A percentile compares a stretch with the other conserved stretches of the same genome.
Evolutionary conservation across 2,113 vertebrate genomes (phyloP).

Genomic region (Progne subis): DNA sequence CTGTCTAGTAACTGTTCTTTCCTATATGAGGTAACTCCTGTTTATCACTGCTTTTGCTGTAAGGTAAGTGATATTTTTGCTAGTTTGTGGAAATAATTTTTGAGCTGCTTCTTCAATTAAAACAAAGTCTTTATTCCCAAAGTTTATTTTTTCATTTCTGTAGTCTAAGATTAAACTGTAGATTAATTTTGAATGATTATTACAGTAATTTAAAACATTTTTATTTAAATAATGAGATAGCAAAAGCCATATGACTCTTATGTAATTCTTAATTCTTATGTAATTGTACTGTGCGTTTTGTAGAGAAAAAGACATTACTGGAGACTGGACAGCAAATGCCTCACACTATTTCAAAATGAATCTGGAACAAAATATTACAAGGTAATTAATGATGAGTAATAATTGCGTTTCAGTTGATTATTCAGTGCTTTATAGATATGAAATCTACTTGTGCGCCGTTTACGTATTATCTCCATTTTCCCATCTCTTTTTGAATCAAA

Average conservation of each 20-base stretch:
- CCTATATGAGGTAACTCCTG: not conserved
- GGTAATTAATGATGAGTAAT: constrained; percentile 67
- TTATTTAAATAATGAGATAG: not conserved
- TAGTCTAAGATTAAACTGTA: not conserved
- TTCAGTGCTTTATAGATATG: not conserved
- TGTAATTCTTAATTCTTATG: not conserved
- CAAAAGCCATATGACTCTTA: not conserved
- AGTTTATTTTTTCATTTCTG: not conserved
- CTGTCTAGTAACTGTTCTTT: not conserved
- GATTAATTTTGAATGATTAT: not conserved
- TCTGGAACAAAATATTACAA: constrained; percentile 97
- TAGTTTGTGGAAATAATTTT: not conserved
- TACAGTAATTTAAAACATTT: not conserved
- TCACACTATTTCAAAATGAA: constrained; percentile 96
- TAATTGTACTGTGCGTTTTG: constrained; percentile 50
- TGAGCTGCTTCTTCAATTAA: not conserved
- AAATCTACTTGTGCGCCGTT: not conserved
- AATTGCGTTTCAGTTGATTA: not conserved
- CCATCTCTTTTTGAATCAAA: not conserved
- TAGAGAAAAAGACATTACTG: constrained; percentile 98
- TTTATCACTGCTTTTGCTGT: not conserved
- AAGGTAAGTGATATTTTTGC: not conserved
- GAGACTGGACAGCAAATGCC: constrained; percentile 96
- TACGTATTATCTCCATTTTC: not conserved
- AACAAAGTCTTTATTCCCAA: not conserved